A percentile compares a stretch with the other conserved stretches of the same genome.
phyloP scores from a whole-genome alignment of 2,888 invertebrate species.

The Amphimallon solstitiale region DNA sequence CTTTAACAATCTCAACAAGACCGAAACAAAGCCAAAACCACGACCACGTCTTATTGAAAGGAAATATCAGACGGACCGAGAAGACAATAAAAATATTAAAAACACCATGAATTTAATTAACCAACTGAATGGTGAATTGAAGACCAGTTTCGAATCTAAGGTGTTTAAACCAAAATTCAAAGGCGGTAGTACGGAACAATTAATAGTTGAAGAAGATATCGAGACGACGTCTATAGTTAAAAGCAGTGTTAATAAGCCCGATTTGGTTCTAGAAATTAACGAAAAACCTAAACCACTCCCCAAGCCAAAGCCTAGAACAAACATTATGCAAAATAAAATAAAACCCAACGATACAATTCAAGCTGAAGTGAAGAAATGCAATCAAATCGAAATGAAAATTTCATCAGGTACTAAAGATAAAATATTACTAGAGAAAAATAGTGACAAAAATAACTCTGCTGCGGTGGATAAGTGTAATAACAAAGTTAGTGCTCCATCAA shows the following conservation, averaged over 20 bases:
- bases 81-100: constrained; percentile 11
- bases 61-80: constrained; percentile 1
- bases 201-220: constrained; percentile 18
- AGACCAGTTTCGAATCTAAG: constrained; percentile 17
- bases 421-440: too few species aligned
- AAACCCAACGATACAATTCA: neutral
- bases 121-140: constrained; percentile 25
- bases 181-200: constrained; percentile 31
- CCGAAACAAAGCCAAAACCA: constrained; percentile 28
- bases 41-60: constrained; percentile 12
- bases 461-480: too few species aligned
- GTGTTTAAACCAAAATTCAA: constrained; percentile 28
- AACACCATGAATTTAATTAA: constrained; percentile 30
- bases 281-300: constrained; percentile 27
- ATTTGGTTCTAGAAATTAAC: constrained; percentile 29
- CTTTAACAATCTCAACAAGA: constrained; percentile 43
- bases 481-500: too few species aligned
- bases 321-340: constrained; percentile 3
- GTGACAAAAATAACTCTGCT: too few species aligned
- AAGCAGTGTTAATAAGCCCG: constrained; percentile 26
- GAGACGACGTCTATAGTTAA: neutral
- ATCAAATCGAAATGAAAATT: neutral
- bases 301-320: constrained; percentile 9
- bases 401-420: neutral
- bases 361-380: neutral